phyloP scores from a whole-genome alignment of 2,888 invertebrate genomes.

The Harmothoe impar region DNA sequence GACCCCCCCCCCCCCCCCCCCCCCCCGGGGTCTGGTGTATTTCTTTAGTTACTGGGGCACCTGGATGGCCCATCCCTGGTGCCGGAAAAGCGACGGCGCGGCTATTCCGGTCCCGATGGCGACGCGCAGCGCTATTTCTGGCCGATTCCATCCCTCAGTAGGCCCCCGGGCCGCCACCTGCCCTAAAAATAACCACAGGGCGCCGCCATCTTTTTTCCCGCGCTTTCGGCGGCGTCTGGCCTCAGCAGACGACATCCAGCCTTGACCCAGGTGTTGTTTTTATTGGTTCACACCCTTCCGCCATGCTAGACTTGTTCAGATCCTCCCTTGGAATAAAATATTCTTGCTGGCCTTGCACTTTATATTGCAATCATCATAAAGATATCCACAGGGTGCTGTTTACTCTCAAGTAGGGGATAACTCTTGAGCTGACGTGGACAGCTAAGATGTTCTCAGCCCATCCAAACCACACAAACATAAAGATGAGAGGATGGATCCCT shows the following conservation, averaged over 20 bases:
- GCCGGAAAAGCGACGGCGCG: conserved; percentile 40
- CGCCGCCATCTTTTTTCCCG: conserved; percentile 19
- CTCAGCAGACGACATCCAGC: not conserved
- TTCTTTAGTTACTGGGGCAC: conserved; percentile 13
- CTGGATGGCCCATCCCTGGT: not conserved
- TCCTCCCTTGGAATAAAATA: not conserved
- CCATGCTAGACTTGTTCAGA: not conserved
- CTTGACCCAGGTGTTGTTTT: conserved; percentile 34
- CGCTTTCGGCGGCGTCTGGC: conserved; percentile 16
- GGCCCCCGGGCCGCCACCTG: conserved; percentile 12
- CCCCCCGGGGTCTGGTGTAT: no score
- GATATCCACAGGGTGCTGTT: not conserved
- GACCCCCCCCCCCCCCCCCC: no score
- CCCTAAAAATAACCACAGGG: not conserved
- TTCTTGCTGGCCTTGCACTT: conserved; percentile 20
- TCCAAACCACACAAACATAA: not conserved
- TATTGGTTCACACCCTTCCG: conserved; percentile 18
- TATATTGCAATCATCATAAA: not conserved
- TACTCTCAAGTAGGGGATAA: not conserved
- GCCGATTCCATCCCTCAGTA: not conserved
- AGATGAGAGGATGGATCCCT: not conserved
- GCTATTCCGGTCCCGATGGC: conserved; percentile 1
- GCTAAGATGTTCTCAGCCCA: no score
- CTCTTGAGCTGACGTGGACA: not conserved
- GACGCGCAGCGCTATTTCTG: conserved; percentile 39